A percentile compares a stretch with the other conserved stretches of the same genome.
Evolutionary conservation across 2,113 vertebrate genomes (phyloP).

Genomic region (Coptodon bakossiorum): DNA sequence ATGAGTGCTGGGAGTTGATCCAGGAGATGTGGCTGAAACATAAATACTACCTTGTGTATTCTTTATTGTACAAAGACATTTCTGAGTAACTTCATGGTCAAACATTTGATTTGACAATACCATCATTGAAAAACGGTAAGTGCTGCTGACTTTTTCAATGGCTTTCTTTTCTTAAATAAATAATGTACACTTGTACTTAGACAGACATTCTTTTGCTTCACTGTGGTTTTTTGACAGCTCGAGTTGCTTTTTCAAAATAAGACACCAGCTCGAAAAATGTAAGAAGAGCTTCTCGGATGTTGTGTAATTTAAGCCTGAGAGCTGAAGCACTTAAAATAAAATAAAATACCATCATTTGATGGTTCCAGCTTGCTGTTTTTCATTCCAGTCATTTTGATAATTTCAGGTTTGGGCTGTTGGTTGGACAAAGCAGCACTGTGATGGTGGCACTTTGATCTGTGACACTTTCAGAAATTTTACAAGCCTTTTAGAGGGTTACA

Average conservation of each 20-base stretch:
- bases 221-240: not conserved
- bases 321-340: not conserved
- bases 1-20: not conserved
- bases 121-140: not conserved
- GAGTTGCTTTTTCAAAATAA: not conserved
- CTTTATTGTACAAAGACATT: not conserved
- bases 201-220: not conserved
- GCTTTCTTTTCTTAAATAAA: not conserved
- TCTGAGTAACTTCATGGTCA: not conserved
- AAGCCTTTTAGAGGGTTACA: not conserved
- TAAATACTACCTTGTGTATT: not conserved
- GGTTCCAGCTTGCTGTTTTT: not conserved
- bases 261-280: not conserved
- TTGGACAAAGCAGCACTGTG: not conserved
- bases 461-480: not conserved
- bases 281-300: not conserved
- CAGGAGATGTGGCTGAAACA: not conserved
- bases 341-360: not conserved
- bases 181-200: not conserved
- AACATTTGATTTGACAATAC: not conserved
- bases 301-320: not conserved
- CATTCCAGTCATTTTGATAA: not conserved
- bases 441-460: not conserved
- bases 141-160: not conserved
- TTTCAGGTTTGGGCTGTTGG: not conserved